These are phyloP conservation scores for Hemicrepidius hirtus DNA, from an alignment of 2,888 invertebrate species.

Conservation along the genomic window DNA sequence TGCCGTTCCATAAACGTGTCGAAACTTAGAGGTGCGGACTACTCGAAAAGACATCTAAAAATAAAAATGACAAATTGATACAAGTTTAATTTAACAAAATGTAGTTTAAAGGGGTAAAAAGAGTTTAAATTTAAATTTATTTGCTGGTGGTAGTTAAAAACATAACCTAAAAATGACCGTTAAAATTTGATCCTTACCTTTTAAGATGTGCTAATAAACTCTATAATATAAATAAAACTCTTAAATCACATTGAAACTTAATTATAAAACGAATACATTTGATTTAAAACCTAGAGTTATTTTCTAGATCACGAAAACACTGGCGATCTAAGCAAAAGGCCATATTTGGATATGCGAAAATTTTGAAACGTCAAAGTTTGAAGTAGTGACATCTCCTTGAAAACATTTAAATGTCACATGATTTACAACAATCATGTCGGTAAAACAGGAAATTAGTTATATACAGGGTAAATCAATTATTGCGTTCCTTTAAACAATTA, in stretches of 20 bases:
- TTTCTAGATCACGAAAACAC: conserved; percentile 66
- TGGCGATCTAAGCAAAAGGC: conserved; percentile 65
- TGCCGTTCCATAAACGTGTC: conserved; percentile 94
- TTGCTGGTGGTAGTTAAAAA: conserved; percentile 19
- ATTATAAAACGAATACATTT: conserved; percentile 46
- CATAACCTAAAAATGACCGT: conserved; percentile 49
- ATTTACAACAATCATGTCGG: too few relatives aligned
- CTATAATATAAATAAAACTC: conserved; percentile 34
- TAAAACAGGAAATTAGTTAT: too few relatives aligned
- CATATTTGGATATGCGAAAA: conserved; percentile 73
- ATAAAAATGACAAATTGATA: conserved; percentile 47
- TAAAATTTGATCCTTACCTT: conserved; percentile 38
- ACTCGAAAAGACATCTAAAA: conserved; percentile 94
- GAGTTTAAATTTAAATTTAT: conserved; percentile 1
- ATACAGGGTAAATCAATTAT: too few relatives aligned
- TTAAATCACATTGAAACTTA: conserved; percentile 52
- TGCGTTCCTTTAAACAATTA: too few relatives aligned
- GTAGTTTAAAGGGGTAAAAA: background rate
- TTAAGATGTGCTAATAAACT: conserved; percentile 30
- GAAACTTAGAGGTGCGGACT: conserved; percentile 97
- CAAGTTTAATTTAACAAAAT: too few relatives aligned
- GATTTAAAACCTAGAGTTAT: conserved; percentile 49
- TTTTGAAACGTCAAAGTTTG: conserved; percentile 70
- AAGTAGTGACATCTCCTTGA: conserved; percentile 46
- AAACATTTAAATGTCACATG: too few relatives aligned